A percentile compares a stretch with the other conserved stretches of the same genome.
These are phyloP conservation scores for Tanytarsus gracilentus DNA, from an alignment of 2,888 invertebrate genomes.

Conservation along the genomic window DNA sequence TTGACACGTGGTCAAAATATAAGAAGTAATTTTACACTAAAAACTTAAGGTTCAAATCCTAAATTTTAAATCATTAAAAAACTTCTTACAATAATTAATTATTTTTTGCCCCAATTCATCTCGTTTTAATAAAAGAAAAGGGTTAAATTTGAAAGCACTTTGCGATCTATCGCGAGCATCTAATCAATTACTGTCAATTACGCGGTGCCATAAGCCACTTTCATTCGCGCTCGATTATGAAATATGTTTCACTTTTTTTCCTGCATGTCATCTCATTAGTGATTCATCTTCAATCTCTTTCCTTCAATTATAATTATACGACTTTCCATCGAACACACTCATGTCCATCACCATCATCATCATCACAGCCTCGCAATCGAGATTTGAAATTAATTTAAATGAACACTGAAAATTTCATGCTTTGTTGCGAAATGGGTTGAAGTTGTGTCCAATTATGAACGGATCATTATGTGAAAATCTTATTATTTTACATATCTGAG, in stretches of 20 bases:
- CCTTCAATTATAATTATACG: not conserved
- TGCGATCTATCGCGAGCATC: not conserved
- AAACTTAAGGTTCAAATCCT: not conserved
- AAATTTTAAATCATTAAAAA: not conserved
- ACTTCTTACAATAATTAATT: not conserved
- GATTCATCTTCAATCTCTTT: not conserved
- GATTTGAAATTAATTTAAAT: conserved; percentile 13
- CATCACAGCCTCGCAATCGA: not conserved
- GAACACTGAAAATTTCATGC: conserved; percentile 12
- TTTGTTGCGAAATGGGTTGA: conserved; percentile 11
- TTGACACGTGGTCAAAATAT: too few species aligned
- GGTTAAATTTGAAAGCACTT: too few species aligned
- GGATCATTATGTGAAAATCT: conserved; percentile 7
- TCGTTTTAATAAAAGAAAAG: too few species aligned
- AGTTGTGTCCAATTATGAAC: conserved; percentile 21
- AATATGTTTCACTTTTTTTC: conserved; percentile 3
- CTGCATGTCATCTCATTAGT: conserved; percentile 3
- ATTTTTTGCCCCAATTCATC: not conserved
- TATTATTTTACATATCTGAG: too few species aligned
- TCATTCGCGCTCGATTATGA: not conserved
- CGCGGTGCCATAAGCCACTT: not conserved
- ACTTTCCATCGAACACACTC: not conserved
- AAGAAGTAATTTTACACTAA: not conserved
- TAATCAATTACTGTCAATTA: conserved; percentile 3
- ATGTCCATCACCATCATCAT: not conserved